Evolutionary conservation across 2,113 vertebrate genomes (phyloP), one percentile per base, ranked within the genome.

Genomic region (Vidua chalybeata): DNA sequence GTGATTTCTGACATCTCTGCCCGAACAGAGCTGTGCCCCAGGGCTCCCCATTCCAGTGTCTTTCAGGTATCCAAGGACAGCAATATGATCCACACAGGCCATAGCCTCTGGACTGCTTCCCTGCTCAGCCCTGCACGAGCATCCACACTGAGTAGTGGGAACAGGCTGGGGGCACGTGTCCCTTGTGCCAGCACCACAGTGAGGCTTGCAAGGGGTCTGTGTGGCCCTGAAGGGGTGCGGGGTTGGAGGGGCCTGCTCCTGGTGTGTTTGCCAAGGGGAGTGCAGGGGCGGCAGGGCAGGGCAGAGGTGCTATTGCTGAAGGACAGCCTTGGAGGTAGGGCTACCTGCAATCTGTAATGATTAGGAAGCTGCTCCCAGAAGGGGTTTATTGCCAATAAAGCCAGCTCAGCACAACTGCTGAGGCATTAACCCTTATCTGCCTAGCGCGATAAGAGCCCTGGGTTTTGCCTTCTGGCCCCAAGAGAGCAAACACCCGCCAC

Each of bases 381-480:
- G 1, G 54, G 55, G 71, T 93, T 94, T 93, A 86, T 83, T 93
- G 88, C 90, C 79, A 85, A 76, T 92, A 94, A 90, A 94, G 92
- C 75, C 63, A 93, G 72, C 88, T 92, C 90, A 95, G 88, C 83
- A 90, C 63, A 80, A 73, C 88, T 90, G 75, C 71, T 58, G 52
- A 66, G 90, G 67, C 71, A 83, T 96, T 90, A 96, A 94, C 92
- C 83, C 85, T 86, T 87, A 79, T 69, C 92, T 83, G 58, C 31
- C 93, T 63, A 20, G 68, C 0, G 12, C 0, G n/a, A 81, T 76
- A 85, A 93, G 66, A 68, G 28, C 54, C 54, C 37, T 58, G 79
- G 24, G 85, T 59, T 93, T 94, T 28, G 31, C 69, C 61, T 90
- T 87, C 3, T 0, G 41, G 61, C 66, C 58, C 0, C 1, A 73